Evolutionary conservation across 1,140 invertebrate species (phyloP), one percentile per base, ranked within the genome.

Genomic region (Epicauta chinensis): DNA sequence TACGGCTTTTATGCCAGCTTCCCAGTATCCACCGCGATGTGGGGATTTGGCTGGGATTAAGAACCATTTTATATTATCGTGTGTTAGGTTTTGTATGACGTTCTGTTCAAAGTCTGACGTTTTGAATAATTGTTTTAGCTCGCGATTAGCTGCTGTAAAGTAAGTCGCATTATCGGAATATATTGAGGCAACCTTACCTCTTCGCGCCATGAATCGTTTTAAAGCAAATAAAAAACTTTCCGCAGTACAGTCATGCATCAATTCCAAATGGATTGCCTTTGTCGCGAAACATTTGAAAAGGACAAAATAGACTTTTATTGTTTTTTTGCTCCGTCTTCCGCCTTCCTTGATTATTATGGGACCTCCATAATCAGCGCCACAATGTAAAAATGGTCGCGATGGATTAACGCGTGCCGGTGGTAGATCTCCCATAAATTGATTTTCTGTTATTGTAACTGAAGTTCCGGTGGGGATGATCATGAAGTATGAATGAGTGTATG

Each of bases 1-100:
- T n/a, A 35, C 41, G 16, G 42, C 14, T 32, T 55, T 55, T 17
- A 58, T 36, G 5, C 38, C 58, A 17, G 49, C 57, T 55, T 75
- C 60, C 74, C 65, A 70, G 42, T 67, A 23, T n/a, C 73, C 71
- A 16, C 72, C 71, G 29, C 65, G 62, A 49, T 71, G 66, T 0
- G 70, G 66, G 34, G 61, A 39, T n/a, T 36, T n/a, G 3, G 52
- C 30, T 6, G 52, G 37, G 36, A 60, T 70, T 50, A 74, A 73
- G 42, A 67, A 53, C 68, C 68, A 74, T 23, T 53, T 13, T 6
- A 41, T 56, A 11, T 32, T 31, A 15, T 29, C 10, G 35, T 32
- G 3, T 5, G 5, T 45, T 3, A 34, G 29, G 13, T 4, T 10
- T n/a, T 45, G 16, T 9, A 11, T 9, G 13, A 31, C 6, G 7